These are phyloP conservation scores for Chamaetylas fuelleborni DNA, from an alignment of 2,113 vertebrate genomes.

Conservation along the genomic window DNA sequence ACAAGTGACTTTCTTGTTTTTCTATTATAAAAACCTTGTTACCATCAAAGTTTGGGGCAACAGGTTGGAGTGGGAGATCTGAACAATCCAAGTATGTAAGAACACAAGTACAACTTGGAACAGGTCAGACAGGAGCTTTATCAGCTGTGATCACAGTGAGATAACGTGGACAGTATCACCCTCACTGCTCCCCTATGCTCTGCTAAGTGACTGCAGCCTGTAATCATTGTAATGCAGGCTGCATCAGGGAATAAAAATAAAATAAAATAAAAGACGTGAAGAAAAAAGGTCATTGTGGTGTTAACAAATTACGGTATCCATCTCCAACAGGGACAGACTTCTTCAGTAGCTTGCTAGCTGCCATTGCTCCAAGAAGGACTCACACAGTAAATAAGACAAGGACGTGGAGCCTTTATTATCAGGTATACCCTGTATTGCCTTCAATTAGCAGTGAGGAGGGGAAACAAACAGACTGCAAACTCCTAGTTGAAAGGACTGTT, in stretches of 20 bases:
- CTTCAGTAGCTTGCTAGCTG: neutral
- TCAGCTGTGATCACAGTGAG: neutral
- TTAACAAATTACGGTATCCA: neutral
- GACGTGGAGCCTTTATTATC: neutral
- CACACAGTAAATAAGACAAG: neutral
- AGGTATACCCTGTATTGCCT: fast-evolving
- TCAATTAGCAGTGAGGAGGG: neutral
- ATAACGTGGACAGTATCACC: neutral
- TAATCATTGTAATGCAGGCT: neutral
- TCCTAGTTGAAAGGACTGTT: neutral
- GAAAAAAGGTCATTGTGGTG: neutral
- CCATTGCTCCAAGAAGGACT: neutral
- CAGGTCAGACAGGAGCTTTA: neutral
- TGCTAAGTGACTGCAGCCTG: neutral
- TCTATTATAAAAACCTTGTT: neutral
- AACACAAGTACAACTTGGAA: neutral
- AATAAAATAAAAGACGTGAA: neutral
- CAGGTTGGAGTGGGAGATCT: neutral
- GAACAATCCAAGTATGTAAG: neutral
- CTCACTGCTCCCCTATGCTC: neutral
- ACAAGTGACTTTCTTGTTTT: neutral
- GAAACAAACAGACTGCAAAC: neutral
- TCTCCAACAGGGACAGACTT: neutral
- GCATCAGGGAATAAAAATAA: neutral
- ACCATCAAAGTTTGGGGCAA: neutral